Evolutionary conservation across 2,888 invertebrate species (phyloP).

Genomic region (Dasypogon diadema): DNA sequence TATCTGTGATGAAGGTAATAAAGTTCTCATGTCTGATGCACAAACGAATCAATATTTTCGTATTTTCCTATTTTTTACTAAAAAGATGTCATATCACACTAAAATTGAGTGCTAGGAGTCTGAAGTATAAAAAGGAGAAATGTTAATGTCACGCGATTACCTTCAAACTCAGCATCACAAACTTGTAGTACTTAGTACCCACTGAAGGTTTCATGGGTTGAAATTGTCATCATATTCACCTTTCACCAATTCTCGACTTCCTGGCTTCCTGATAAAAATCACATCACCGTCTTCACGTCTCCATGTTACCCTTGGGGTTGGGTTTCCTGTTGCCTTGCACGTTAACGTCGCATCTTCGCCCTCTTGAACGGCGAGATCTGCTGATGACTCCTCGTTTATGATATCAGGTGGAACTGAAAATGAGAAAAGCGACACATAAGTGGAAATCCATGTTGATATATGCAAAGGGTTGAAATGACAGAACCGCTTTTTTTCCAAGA

Average conservation of each 20-base stretch:
- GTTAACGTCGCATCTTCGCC: slow-evolving; percentile 81
- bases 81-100: neutral
- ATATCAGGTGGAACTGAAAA: slow-evolving; percentile 82
- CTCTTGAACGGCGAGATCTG: slow-evolving; percentile 82
- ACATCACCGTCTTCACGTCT: slow-evolving; percentile 80
- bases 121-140: neutral
- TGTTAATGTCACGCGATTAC: slow-evolving; percentile 45
- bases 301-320: slow-evolving; percentile 84
- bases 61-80: no score
- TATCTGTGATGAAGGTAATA: no score
- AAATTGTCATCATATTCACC: slow-evolving; percentile 60
- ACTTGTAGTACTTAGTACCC: slow-evolving; percentile 28
- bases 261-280: slow-evolving; percentile 72
- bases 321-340: slow-evolving; percentile 85
- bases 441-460: slow-evolving; percentile 13
- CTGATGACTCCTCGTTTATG: slow-evolving; percentile 79
- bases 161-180: slow-evolving; percentile 23
- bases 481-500: neutral
- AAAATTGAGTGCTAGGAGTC: neutral
- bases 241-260: slow-evolving; percentile 67
- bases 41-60: no score
- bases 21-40: no score
- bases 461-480: slow-evolving; percentile 19
- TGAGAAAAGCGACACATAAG: slow-evolving; percentile 2
- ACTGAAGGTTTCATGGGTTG: neutral